These are phyloP conservation scores for Campoplex nolae DNA, from an alignment of 2,888 invertebrate species.

Conservation along the genomic window DNA sequence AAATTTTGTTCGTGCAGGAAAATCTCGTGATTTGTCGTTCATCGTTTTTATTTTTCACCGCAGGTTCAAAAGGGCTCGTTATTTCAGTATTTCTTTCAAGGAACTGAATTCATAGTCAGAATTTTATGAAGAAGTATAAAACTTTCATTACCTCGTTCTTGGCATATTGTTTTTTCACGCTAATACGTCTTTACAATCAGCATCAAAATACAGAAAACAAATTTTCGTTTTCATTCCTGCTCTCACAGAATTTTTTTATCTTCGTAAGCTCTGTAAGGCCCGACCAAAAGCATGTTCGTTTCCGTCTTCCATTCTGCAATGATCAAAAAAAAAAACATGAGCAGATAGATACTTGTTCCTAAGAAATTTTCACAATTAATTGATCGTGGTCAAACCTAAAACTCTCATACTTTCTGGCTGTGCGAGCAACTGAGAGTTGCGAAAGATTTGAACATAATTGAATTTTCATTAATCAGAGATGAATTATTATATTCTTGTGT, in stretches of 20 bases:
- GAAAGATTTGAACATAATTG: neutral
- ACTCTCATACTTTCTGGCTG: no score
- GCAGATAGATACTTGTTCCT: no score
- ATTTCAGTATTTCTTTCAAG: neutral
- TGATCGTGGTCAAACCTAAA: no score
- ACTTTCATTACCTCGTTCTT: neutral
- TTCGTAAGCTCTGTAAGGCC: constrained; percentile 86
- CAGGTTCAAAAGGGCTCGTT: neutral
- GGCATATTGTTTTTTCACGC: neutral
- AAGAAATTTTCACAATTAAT: neutral
- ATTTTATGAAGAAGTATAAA: neutral
- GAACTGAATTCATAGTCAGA: neutral
- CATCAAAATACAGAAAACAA: neutral
- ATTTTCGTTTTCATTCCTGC: neutral
- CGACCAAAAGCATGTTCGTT: constrained; percentile 87
- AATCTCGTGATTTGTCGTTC: neutral
- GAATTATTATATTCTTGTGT: neutral
- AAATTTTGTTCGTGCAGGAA: neutral
- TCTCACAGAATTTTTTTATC: constrained; percentile 15
- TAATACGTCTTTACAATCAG: neutral
- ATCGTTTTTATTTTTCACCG: neutral
- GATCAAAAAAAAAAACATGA: constrained; percentile 12
- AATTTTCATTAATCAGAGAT: neutral
- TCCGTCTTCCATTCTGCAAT: constrained; percentile 87
- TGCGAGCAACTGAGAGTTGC: no score